phyloP scores from a whole-genome alignment of 92 coral and sea anemone genomes.

The Pocillopora grandis region DNA sequence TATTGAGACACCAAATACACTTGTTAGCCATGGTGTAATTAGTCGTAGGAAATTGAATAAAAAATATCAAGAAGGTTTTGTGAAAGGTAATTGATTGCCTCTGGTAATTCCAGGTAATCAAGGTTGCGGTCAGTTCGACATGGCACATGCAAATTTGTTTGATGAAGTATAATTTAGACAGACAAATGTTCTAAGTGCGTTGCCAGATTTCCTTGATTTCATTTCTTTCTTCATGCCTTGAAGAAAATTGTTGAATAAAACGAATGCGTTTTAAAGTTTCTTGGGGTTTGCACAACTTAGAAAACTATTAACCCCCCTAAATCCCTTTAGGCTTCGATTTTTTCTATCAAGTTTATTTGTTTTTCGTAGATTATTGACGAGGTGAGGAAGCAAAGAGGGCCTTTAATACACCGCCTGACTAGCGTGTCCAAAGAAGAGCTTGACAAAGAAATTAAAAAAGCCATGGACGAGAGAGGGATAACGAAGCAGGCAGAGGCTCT shows the following conservation, averaged over 20 bases:
- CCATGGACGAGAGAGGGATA: slow-evolving; percentile 17
- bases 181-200: too few species aligned
- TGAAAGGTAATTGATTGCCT: too few species aligned
- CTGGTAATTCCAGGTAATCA: background rate
- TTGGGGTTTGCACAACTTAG: too few species aligned
- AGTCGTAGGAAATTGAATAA: too few species aligned
- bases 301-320: too few species aligned
- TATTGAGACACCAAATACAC: too few species aligned
- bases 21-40: too few species aligned
- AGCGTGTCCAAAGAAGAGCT: slow-evolving; percentile 24
- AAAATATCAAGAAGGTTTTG: background rate
- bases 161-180: too few species aligned
- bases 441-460: slow-evolving; percentile 7
- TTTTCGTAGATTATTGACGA: slow-evolving; percentile 19
- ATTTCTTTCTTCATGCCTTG: too few species aligned
- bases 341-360: background rate
- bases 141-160: background rate
- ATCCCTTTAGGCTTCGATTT: too few species aligned
- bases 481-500: background rate
- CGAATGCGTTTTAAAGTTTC: background rate
- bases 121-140: too few species aligned
- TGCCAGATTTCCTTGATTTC: too few species aligned
- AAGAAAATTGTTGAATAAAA: background rate
- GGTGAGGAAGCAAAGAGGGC: slow-evolving; percentile 6
- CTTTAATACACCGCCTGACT: slow-evolving; percentile 23